Conservation (phyloP, 23 tunicate genomes). For the Aplidium turbinatum region DNA sequence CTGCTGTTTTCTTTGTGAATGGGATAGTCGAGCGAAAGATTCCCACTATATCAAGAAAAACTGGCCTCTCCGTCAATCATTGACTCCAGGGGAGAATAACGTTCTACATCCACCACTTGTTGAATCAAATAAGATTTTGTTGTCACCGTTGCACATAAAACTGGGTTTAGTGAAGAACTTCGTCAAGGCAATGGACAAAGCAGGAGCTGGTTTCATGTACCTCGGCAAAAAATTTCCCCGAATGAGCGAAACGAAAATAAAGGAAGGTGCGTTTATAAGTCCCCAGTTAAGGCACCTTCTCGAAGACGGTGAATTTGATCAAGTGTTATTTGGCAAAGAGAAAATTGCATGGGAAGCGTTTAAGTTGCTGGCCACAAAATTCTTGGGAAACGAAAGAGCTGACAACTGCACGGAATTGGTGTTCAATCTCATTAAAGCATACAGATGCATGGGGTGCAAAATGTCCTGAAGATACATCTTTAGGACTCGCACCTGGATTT, state of each 20-base stretch:
- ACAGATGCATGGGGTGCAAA: slow-evolving; percentile 26
- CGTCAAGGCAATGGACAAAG: slow-evolving; percentile 43
- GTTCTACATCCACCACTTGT: slow-evolving; percentile 46
- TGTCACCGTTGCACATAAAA: slow-evolving; percentile 43
- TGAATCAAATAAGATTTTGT: slow-evolving; percentile 29
- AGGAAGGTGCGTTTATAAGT: slow-evolving; percentile 43
- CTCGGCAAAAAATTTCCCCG: slow-evolving; percentile 22
- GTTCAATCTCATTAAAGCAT: slow-evolving; percentile 23
- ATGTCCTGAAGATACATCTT: slow-evolving; percentile 29
- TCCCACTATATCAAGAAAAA: slow-evolving; percentile 32
- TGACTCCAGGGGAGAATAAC: slow-evolving; percentile 35
- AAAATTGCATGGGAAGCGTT: slow-evolving; percentile 41
- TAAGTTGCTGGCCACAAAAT: slow-evolving; percentile 33
- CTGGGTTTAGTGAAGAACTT: slow-evolving; percentile 40
- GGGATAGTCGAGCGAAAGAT: slow-evolving; percentile 46
- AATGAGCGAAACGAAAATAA: slow-evolving; percentile 35
- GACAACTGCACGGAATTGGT: slow-evolving; percentile 18
- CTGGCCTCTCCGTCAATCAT: slow-evolving; percentile 48
- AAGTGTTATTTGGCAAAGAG: slow-evolving; percentile 20
- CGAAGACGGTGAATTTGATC: slow-evolving; percentile 30
- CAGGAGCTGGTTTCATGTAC: slow-evolving; percentile 45
- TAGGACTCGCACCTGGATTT: slow-evolving; percentile 21
- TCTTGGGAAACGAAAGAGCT: slow-evolving; percentile 29
- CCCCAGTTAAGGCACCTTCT: slow-evolving; percentile 49
- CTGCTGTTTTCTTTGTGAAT: slow-evolving; percentile 35